A percentile compares a stretch with the other conserved stretches of the same genome.
Conservation (phyloP, 2,888 invertebrate species). For the Scaptomyza caliginosa region DNA sequence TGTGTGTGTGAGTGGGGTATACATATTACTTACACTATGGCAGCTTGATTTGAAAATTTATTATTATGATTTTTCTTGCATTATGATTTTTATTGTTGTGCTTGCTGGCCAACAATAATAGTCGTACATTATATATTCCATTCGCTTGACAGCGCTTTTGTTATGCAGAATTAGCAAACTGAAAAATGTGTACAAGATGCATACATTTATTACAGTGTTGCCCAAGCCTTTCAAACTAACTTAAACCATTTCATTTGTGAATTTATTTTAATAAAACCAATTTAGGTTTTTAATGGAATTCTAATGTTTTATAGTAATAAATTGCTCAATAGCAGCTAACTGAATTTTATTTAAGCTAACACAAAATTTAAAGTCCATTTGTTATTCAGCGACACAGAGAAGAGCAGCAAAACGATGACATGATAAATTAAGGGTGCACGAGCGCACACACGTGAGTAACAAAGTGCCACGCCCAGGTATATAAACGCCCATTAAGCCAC, state of each 20-base stretch:
- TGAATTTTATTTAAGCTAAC: too few species aligned
- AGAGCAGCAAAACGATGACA: background rate
- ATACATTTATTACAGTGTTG: background rate
- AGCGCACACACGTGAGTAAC: conserved; percentile 42
- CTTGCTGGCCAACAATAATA: conserved; percentile 50
- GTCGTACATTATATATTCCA: conserved; percentile 38
- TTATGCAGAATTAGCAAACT: conserved; percentile 27
- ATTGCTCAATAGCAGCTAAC: too few species aligned
- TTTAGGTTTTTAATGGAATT: too few species aligned
- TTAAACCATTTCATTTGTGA: background rate
- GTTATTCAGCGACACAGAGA: too few species aligned
- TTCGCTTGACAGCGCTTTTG: conserved; percentile 27
- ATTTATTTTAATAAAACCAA: too few species aligned
- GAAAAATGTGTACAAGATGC: background rate
- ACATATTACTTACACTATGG: conserved; percentile 35
- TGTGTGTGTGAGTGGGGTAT: conserved; percentile 3
- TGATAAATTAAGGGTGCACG: conserved; percentile 55
- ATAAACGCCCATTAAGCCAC: conserved; percentile 18
- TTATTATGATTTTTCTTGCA: conserved; percentile 45
- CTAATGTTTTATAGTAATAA: too few species aligned
- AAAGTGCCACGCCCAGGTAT: conserved; percentile 1
- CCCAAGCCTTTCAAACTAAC: background rate
- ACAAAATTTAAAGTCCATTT: too few species aligned
- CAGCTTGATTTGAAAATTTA: conserved; percentile 47
- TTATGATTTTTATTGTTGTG: conserved; percentile 60